A percentile compares a stretch with the other conserved stretches of the same genome.
These are phyloP conservation scores for Periophthalmodon schlosseri DNA, from an alignment of 2,113 vertebrate species.

Conservation along the genomic window DNA sequence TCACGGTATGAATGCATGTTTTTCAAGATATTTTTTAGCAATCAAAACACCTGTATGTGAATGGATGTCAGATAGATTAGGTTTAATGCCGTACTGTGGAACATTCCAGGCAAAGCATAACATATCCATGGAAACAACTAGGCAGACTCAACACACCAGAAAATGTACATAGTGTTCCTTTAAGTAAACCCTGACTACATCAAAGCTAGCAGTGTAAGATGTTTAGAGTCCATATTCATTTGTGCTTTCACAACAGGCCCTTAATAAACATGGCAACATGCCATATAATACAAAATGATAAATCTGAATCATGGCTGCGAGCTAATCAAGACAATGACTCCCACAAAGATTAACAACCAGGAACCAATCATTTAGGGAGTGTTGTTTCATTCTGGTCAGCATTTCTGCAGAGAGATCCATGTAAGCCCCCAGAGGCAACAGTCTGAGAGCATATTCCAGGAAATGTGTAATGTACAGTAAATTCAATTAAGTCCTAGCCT, in stretches of 20 bases:
- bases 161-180: too few relatives aligned
- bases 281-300: conserved; percentile 7
- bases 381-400: conserved; percentile 5
- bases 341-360: neutral
- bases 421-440: conserved; percentile 17
- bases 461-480: conserved; percentile 31
- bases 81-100: too few relatives aligned
- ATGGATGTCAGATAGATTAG: too few relatives aligned
- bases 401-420: conserved; percentile 16
- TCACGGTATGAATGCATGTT: too few relatives aligned
- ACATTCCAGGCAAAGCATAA: too few relatives aligned
- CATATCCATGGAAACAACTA: too few relatives aligned
- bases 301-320: conserved; percentile 10
- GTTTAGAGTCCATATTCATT: neutral
- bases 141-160: too few relatives aligned
- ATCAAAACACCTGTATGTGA: too few relatives aligned
- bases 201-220: neutral
- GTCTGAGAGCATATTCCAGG: conserved; percentile 23
- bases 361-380: conserved; percentile 7
- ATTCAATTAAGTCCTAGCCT: conserved; percentile 35
- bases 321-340: conserved; percentile 4
- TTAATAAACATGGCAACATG: neutral
- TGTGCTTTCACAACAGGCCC: neutral
- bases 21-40: too few relatives aligned
- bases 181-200: neutral